Conservation (phyloP, 2,888 invertebrate genomes). For the Acrobasis consociella region DNA sequence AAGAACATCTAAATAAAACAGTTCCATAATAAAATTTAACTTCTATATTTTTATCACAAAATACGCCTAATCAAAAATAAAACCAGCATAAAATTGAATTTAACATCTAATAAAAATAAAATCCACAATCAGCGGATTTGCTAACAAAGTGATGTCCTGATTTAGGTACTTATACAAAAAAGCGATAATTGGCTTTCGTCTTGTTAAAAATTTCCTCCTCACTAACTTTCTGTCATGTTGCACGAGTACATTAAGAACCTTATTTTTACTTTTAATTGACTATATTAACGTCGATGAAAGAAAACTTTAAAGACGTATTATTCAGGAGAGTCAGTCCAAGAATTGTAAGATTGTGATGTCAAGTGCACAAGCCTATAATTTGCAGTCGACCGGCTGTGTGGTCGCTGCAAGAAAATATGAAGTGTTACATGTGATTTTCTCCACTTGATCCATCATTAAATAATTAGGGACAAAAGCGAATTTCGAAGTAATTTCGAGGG, state of each 20-base stretch:
- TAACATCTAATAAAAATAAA: too few species aligned
- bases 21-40: too few species aligned
- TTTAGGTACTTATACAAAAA: too few species aligned
- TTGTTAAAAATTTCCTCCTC: too few species aligned
- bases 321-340: neutral
- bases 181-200: too few species aligned
- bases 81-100: too few species aligned
- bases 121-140: too few species aligned
- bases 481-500: slow-evolving; percentile 40
- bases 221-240: too few species aligned
- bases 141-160: too few species aligned
- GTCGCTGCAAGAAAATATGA: slow-evolving; percentile 49
- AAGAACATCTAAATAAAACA: too few species aligned
- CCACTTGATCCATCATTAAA: slow-evolving; percentile 47
- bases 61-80: too few species aligned
- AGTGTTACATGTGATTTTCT: slow-evolving; percentile 46
- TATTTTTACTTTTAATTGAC: neutral
- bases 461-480: slow-evolving; percentile 44
- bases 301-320: neutral
- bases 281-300: neutral
- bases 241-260: neutral
- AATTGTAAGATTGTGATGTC: slow-evolving; percentile 48
- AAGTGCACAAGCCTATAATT: slow-evolving; percentile 46
- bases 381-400: slow-evolving; percentile 39
- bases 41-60: too few species aligned